Base-by-base conservation (phyloP, 2,113 vertebrate species). In the Ardeotis arabs region DNA sequence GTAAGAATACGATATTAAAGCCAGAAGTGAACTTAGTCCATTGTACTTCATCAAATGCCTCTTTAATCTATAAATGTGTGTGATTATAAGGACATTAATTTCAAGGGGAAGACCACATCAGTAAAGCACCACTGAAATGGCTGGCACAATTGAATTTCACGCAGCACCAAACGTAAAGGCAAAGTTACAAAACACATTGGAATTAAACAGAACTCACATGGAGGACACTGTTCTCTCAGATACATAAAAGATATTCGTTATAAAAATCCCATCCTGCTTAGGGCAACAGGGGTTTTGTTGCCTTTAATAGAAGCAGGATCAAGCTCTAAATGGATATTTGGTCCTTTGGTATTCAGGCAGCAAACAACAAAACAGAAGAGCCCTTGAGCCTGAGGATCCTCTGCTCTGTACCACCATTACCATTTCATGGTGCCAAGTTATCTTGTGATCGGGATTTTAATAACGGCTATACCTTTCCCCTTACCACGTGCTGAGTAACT, bases 41-140 rank as follows among this genome's bases (percentile, higher is more conserved):
- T 97, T 97, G 95, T 95, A 93, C 76, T 97, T 96, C 89, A 83
- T 95, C 94, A 97, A 94, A 94, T 82, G 56, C 53, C 92, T 91
- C 93, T 97, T 97, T 97, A 97, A 97, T 97, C 96, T 97, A 74
- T 93, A 97, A 97, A 96, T 97, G 92, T 92, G 73, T 93, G 84
- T 96, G 85, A 93, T 95, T 96, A 96, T 90, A 95, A 93, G 87
- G 91, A 92, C 94, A 94, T 95, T 96, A 96, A 96, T 97, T 97
- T 97, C 44, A 81, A 83, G 88, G 87, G 82, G 82, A 84, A 95
- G 84, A 83, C 91, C 93, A 67, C 89, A 91, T 95, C 93, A 96
- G 77, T 72, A 89, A 96, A 95, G 80, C 92, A 84, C 78, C 0
- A 6, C 80, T 93, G 91, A 92, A 93, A 76, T 60, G 78, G 80